A percentile compares a stretch with the other conserved stretches of the same genome.
These are phyloP conservation scores for Oncorhynchus keta DNA, from an alignment of 2,113 vertebrate genomes.

Conservation along the genomic window DNA sequence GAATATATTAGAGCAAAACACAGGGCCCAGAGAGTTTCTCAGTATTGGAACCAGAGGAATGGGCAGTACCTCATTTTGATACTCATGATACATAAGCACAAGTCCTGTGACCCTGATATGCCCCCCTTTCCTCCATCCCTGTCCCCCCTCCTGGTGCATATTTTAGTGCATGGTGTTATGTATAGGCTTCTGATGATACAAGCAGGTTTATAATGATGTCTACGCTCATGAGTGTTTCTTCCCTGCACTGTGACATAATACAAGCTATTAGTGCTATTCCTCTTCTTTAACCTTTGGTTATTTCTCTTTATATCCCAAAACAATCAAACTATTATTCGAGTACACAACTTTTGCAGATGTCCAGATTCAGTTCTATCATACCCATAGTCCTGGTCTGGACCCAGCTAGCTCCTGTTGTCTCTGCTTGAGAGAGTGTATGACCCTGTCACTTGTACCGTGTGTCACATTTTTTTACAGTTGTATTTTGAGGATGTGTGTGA, in stretches of 20 bases:
- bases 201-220: conserved; percentile 33
- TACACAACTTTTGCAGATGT: too few relatives aligned
- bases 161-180: neutral
- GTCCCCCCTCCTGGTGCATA: neutral
- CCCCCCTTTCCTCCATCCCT: neutral
- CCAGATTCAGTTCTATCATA: neutral
- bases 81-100: conserved; percentile 27
- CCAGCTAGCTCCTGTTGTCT: conserved; percentile 18
- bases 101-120: neutral
- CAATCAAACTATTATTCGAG: neutral
- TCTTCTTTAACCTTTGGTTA: neutral
- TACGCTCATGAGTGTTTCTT: conserved; percentile 4
- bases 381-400: too few relatives aligned
- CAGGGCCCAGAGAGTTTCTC: too few relatives aligned
- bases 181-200: conserved; percentile 14
- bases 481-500: conserved; percentile 22
- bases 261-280: neutral
- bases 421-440: conserved; percentile 23
- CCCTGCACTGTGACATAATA: conserved; percentile 10
- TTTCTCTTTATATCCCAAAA: neutral
- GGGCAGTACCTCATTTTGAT: conserved; percentile 59
- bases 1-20: too few relatives aligned
- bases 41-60: conserved; percentile 28
- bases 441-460: conserved; percentile 8
- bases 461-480: conserved; percentile 14